Conservation (phyloP, 2,888 invertebrate species). For the Abrostola triplasia region DNA sequence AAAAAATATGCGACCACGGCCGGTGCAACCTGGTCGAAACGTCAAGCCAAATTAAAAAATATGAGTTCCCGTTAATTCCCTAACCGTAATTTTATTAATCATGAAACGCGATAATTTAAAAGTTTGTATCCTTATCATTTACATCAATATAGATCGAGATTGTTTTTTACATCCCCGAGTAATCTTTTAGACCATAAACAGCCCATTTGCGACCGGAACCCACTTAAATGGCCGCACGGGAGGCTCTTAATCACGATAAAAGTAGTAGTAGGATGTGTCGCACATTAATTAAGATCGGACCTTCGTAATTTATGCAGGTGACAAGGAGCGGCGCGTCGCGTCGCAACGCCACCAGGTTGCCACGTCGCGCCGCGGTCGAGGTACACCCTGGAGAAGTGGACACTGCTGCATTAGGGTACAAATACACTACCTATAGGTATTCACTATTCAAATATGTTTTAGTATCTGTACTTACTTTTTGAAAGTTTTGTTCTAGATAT, state of each 20-base stretch:
- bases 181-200: slow-evolving; percentile 55
- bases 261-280: slow-evolving; percentile 72
- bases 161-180: slow-evolving; percentile 16
- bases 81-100: no score
- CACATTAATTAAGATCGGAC: slow-evolving; percentile 81
- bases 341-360: slow-evolving; percentile 64
- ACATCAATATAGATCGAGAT: neutral
- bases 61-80: no score
- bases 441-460: no score
- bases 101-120: no score
- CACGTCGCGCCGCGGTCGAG: slow-evolving; percentile 60
- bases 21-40: no score
- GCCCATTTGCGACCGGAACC: slow-evolving; percentile 55
- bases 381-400: slow-evolving; percentile 16
- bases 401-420: slow-evolving; percentile 17
- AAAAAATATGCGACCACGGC: no score
- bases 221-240: slow-evolving; percentile 58
- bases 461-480: no score
- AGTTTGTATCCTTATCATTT: no score
- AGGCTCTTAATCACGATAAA: slow-evolving; percentile 78
- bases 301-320: slow-evolving; percentile 83
- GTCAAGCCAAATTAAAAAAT: no score
- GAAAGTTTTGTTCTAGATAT: no score
- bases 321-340: slow-evolving; percentile 66
- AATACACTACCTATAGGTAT: no score